These are phyloP conservation scores for Charanyca ferruginea DNA, from an alignment of 2,888 invertebrate genomes.

Conservation along the genomic window DNA sequence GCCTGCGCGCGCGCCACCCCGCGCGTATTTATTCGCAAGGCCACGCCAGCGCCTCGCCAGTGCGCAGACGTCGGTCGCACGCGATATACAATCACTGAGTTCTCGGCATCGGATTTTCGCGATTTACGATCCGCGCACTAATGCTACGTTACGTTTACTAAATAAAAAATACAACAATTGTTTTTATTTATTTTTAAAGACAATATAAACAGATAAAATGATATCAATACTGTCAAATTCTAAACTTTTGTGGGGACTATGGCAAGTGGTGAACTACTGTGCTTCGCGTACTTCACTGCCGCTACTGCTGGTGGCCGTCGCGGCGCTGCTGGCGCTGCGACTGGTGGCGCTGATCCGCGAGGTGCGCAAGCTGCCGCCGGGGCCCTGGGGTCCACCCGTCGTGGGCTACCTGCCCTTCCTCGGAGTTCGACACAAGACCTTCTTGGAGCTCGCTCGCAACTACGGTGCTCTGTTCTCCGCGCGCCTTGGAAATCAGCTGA, in stretches of 20 bases:
- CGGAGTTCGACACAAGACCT: slow-evolving; percentile 95
- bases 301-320: slow-evolving; percentile 87
- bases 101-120: slow-evolving; percentile 78
- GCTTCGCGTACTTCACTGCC: slow-evolving; percentile 81
- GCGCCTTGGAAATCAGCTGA: slow-evolving; percentile 95
- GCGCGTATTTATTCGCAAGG: slow-evolving; percentile 90
- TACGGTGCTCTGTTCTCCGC: slow-evolving; percentile 96
- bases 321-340: slow-evolving; percentile 86
- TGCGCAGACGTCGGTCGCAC: slow-evolving; percentile 88
- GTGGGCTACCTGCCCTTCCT: slow-evolving; percentile 96
- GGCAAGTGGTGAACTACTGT: slow-evolving; percentile 87
- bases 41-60: slow-evolving; percentile 88
- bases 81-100: slow-evolving; percentile 83
- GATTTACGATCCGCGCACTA: slow-evolving; percentile 82
- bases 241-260: slow-evolving; percentile 90
- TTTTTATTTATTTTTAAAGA: slow-evolving; percentile 65
- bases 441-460: slow-evolving; percentile 94
- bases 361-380: slow-evolving; percentile 93
- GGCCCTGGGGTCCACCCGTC: slow-evolving; percentile 96
- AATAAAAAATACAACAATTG: slow-evolving; percentile 59
- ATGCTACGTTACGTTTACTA: slow-evolving; percentile 79
- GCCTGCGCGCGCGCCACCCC: slow-evolving; percentile 82
- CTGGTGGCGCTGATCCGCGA: slow-evolving; percentile 87
- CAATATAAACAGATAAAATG: slow-evolving; percentile 76
- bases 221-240: slow-evolving; percentile 83